Evolutionary conservation across 2,797 vertebrate genomes (phyloP), one percentile per base, ranked within the genome.

Genomic region (Rhabdomys pumilio): DNA sequence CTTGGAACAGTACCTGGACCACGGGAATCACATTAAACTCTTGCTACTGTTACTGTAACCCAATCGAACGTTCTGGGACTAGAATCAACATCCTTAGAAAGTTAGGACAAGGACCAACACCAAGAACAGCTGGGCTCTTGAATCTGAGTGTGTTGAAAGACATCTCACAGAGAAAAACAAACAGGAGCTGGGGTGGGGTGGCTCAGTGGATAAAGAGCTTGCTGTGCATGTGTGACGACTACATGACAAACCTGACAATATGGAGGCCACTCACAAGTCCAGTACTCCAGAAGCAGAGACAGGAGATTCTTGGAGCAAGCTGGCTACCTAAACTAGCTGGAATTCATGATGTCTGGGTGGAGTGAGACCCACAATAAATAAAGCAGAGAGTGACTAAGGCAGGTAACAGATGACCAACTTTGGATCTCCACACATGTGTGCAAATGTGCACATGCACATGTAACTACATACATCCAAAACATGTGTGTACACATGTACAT

Each of bases 71-170:
- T 63, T 94, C 79, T 84, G 72, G 50, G 20, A 84, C 80, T 67
- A n/a, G 57, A 86, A 17, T 61, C 73, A 89, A 53, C 22, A 86
- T 50, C 9, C 34, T 59, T 55, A 67, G 34, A 91, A 81, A n/a
- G 29, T 69, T 73, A 47, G 29, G 63, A 77, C 41, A 96, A 24
- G 31, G 57, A 94, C 41, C 17, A 77, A 91, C 14, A 50, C 34
- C 73, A 77, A n/a, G 38, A 44, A 59, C 11, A 92, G 67, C 11
- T 67, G 10, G 47, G 34, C 41, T 29, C 50, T 69, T 76, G 63
- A 31, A 67, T 94, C 75, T 65, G 67, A 53, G 88, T 87, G 20
- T 59, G 12, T 0, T 85, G 41, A 83, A 85, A 96, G 57, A 87
- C 6, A 22, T 91, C 13, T 57, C 19, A 44, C 76, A 96, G 53